These are phyloP conservation scores for Atta texana DNA, from an alignment of 1,140 invertebrate genomes.

Conservation along the genomic window DNA sequence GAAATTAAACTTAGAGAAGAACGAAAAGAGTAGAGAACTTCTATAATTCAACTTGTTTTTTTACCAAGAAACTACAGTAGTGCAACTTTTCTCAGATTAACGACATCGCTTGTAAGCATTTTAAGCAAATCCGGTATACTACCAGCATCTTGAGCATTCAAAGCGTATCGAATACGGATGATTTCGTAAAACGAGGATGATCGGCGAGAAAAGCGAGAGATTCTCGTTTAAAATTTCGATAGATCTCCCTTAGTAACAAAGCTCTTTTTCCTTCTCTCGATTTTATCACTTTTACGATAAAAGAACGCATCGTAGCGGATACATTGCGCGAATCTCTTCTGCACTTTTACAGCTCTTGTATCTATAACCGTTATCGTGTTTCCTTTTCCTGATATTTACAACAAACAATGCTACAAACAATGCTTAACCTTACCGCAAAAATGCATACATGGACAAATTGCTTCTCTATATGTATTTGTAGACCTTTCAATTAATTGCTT, in stretches of 20 bases:
- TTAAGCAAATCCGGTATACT: constrained; percentile 9
- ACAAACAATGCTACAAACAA: neutral
- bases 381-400: neutral
- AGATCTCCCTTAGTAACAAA: constrained; percentile 12
- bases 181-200: constrained; percentile 59
- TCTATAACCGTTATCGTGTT: neutral
- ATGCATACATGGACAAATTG: neutral
- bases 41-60: neutral
- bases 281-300: constrained; percentile 48
- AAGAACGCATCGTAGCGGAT: neutral
- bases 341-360: constrained; percentile 43
- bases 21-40: neutral
- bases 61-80: neutral
- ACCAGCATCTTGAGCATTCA: neutral
- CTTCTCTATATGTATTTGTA: neutral
- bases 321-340: neutral
- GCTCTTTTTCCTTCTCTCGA: neutral
- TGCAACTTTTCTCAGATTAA: constrained; percentile 5
- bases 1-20: constrained; percentile 15
- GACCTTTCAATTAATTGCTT: constrained; percentile 27
- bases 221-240: constrained; percentile 60
- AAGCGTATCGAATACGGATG: neutral
- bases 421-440: neutral
- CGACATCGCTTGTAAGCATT: neutral
- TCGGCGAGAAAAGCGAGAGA: constrained; percentile 36